Percentiles rank a stretch among this genome's conserved stretches.
These are phyloP conservation scores for Pantherophis guttatus DNA, from an alignment of 2,113 vertebrate genomes.

Conservation along the genomic window DNA sequence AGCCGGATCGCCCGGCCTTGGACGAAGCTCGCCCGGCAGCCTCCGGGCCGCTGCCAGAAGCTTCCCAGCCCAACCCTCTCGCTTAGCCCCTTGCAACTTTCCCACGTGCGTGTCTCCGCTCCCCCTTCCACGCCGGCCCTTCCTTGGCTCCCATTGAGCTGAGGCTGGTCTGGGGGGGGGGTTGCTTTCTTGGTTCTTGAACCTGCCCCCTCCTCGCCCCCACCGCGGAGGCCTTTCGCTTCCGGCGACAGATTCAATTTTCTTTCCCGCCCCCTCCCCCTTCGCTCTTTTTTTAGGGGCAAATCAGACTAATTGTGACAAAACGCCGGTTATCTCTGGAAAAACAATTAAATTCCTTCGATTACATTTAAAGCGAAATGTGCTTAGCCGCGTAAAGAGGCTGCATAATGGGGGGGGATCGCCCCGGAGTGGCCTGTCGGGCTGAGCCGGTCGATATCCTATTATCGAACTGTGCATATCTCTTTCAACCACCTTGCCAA, in stretches of 20 bases:
- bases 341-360: slow-evolving; percentile 89
- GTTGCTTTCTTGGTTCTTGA: neutral
- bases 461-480: slow-evolving; percentile 91
- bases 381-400: slow-evolving; percentile 82
- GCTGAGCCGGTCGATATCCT: slow-evolving; percentile 86
- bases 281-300: slow-evolving; percentile 69
- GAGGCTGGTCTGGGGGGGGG: neutral
- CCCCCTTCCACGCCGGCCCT: neutral
- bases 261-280: slow-evolving; percentile 54
- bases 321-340: slow-evolving; percentile 86
- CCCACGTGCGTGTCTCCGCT: neutral
- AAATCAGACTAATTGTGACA: slow-evolving; percentile 90
- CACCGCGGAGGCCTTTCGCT: slow-evolving; percentile 41
- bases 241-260: slow-evolving; percentile 71
- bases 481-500: slow-evolving; percentile 90
- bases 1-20: neutral
- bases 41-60: neutral
- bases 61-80: neutral
- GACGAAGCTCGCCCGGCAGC: neutral
- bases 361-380: slow-evolving; percentile 84
- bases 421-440: slow-evolving; percentile 76
- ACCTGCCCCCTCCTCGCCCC: neutral
- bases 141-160: neutral
- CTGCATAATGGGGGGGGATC: slow-evolving; percentile 79
- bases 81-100: neutral